Evolutionary conservation across 2,888 invertebrate species (phyloP), one percentile per base, ranked within the genome.

Genomic region (Torymus auratus): DNA sequence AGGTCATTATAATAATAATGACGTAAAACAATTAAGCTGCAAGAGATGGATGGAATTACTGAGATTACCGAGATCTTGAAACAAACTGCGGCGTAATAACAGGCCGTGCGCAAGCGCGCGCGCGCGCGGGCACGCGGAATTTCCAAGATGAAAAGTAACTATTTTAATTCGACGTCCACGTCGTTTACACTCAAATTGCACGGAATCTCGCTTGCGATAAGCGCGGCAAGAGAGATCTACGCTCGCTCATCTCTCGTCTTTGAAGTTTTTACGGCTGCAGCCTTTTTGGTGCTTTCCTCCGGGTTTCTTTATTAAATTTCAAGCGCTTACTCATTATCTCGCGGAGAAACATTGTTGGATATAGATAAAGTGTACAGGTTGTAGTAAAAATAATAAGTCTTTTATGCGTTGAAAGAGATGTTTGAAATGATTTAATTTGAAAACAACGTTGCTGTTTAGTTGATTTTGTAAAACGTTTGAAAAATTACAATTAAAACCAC

Each of bases 61-160:
- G 11, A 65, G 53, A 78, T 62, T 79, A 50, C 58, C 23, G 17
- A 75, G 70, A 64, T 58, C 65, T 80, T 64, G 65, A 62, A 70
- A 75, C n/a, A 53, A 76, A 71, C 70, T 72, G 13, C 61, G 50
- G 11, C n/a, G 41, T 71, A 80, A 75, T 76, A 80, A 75, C 20
- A 68, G 67, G 12, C n/a, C 55, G 41, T 23, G 20, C 17, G 20
- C 20, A 2, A 2, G 20, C 20, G 2, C n/a, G 50, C 62, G 20
- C 28, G 23, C 3, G 23, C 23, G 23, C 23, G 23, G 50, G 56
- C 23, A 69, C n/a, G n/a, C 55, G 58, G 73, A 73, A 79, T 79
- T 75, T 80, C 17, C 74, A 62, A 75, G 70, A 75, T 80, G 80
- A 80, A 80, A 80, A 70, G 53, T 70, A 80, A 75, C 80, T 70